Evolutionary conservation across 2,888 invertebrate genomes (phyloP), one percentile per base, ranked within the genome.

Genomic region (Drosophila recens): DNA sequence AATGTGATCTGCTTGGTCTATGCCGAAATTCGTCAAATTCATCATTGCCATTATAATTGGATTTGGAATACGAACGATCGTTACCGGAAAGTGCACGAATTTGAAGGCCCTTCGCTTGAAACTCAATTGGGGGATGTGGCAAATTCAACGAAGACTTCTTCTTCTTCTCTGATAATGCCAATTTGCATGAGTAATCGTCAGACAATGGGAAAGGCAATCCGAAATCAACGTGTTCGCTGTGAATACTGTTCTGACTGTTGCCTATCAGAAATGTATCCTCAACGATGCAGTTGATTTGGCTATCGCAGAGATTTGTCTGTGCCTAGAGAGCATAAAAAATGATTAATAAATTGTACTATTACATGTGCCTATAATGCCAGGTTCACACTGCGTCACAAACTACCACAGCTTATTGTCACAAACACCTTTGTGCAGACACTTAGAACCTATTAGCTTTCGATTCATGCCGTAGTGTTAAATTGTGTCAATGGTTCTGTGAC

Each of bases 211-310:
- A 54, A 15, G 65, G 63, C 42, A 54, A 27, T 13, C 13, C 38
- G 36, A 30, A 62, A 67, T 79, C 68, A 68, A 69, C 17, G 8
- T 40, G 42, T 15, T 71, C 72, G 62, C 15, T 79, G 68, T 49
- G 66, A 6, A 79, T 65, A 62, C 67, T 46, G 8, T 62, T 68
- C 72, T 59, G 52, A 43, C 61, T 65, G 63, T 30, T 63, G 62
- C 42, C 68, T 56, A 61, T 40, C 40, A 67, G 66, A 68, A 69
- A 51, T 23, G 68, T 56, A 75, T 79, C 49, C 75, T 65, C 79
- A 82, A 53, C 75, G 62, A 65, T 52, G 17, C 46, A 53, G 51
- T 69, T 82, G 64, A 79, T 72, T 68, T 66, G 34, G 27, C 36
- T 45, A 13, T 65, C 51, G 49, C 30, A 17, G 4, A 15, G 11